These are phyloP conservation scores for Melinopterus prodromus DNA, from an alignment of 2,888 invertebrate species.

Conservation along the genomic window DNA sequence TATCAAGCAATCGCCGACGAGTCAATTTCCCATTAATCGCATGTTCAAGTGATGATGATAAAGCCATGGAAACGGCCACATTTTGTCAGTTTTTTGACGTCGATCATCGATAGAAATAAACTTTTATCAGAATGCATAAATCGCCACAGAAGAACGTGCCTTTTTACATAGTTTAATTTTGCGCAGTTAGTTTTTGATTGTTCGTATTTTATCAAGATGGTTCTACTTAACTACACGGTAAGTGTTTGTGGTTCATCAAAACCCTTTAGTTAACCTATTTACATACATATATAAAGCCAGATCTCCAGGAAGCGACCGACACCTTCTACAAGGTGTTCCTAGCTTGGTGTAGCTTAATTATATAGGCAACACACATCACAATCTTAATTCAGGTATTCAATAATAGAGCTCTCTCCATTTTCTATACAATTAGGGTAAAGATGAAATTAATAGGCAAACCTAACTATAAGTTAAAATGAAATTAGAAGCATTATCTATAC, in stretches of 20 bases:
- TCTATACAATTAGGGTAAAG: not conserved
- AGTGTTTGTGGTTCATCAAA: not conserved
- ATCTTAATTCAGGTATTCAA: not conserved
- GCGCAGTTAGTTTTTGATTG: not conserved
- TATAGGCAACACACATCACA: not conserved
- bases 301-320: no score
- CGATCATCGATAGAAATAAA: not conserved
- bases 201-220: not conserved
- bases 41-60: not conserved
- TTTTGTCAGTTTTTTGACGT: constrained; percentile 4
- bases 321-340: not conserved
- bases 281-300: no score
- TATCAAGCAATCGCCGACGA: not conserved
- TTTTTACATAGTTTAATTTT: not conserved
- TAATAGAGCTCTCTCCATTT: not conserved
- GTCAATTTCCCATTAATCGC: not conserved
- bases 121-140: not conserved
- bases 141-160: not conserved
- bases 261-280: no score
- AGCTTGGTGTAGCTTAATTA: not conserved
- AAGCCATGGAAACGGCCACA: not conserved
- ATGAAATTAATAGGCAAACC: no score
- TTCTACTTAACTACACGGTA: not conserved
- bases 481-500: not conserved
- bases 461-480: not conserved